A percentile compares a stretch with the other conserved stretches of the same genome.
Conservation (phyloP, 2,888 invertebrate species). For the Neoscelio sp. region DNA sequence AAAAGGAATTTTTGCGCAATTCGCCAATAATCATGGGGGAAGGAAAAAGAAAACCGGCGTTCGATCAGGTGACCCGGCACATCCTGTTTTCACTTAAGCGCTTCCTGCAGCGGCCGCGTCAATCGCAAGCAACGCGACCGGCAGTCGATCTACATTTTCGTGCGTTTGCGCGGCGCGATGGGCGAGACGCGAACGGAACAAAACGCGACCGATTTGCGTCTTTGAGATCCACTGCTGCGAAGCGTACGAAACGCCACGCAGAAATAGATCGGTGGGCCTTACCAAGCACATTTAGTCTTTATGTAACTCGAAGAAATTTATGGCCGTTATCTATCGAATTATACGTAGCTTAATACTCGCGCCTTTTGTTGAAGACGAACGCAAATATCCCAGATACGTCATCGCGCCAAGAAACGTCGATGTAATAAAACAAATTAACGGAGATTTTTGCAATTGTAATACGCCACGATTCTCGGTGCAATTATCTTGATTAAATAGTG, state of each 20-base stretch:
- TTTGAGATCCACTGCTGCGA: constrained; percentile 73
- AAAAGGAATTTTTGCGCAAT: constrained; percentile 38
- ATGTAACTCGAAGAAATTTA: constrained; percentile 76
- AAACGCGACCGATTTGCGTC: constrained; percentile 16
- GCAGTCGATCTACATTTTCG: constrained; percentile 66
- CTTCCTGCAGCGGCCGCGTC: constrained; percentile 41
- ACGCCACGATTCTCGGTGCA: not conserved
- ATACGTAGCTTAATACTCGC: constrained; percentile 70
- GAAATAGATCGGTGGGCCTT: constrained; percentile 76
- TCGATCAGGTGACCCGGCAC: constrained; percentile 61
- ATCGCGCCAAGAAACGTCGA: constrained; percentile 9
- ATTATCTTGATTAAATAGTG: constrained; percentile 7
- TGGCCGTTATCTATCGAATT: constrained; percentile 77
- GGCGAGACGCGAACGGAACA: constrained; percentile 16
- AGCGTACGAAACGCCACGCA: constrained; percentile 71
- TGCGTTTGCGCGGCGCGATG: constrained; percentile 34
- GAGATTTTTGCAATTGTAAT: constrained; percentile 1
- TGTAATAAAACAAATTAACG: constrained; percentile 24
- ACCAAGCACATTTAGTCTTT: constrained; percentile 74
- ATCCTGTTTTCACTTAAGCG: constrained; percentile 62
- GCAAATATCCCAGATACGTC: constrained; percentile 25
- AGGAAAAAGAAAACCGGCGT: constrained; percentile 21
- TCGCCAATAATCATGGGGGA: constrained; percentile 42
- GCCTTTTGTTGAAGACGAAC: constrained; percentile 56
- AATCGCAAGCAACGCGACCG: constrained; percentile 58